Percentiles rank a stretch among this genome's conserved stretches.
Conservation (phyloP, 2,888 invertebrate species). For the Ophion obscuratus region DNA sequence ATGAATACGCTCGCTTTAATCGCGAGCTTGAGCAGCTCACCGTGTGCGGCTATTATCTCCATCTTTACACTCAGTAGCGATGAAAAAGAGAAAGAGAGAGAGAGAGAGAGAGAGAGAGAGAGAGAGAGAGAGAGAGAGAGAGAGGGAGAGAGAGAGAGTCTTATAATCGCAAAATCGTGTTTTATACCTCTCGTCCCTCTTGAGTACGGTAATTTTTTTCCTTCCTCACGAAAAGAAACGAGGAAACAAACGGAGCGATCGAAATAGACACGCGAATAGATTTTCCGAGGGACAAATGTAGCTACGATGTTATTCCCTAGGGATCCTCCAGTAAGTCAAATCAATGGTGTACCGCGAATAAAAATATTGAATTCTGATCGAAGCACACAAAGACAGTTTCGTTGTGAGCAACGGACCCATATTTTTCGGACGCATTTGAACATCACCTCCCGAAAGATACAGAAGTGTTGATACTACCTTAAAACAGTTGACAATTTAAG, state of each 20-base stretch:
- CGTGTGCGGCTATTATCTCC: slow-evolving; percentile 71
- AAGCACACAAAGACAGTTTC: no score
- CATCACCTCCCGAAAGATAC: no score
- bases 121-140: neutral
- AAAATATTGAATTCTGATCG: no score
- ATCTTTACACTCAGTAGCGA: slow-evolving; percentile 73
- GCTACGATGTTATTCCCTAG: slow-evolving; percentile 1
- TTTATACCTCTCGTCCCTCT: slow-evolving; percentile 38
- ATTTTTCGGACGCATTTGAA: no score
- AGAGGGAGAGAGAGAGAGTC: slow-evolving; percentile 30
- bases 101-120: slow-evolving; percentile 29
- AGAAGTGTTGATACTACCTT: no score
- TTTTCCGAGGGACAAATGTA: slow-evolving; percentile 37
- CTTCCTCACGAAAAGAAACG: slow-evolving; percentile 57
- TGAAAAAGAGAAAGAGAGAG: slow-evolving; percentile 16
- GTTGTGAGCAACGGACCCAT: no score
- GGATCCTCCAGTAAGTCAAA: neutral
- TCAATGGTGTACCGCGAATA: neutral
- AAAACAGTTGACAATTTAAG: no score
- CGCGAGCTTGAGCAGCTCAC: slow-evolving; percentile 52
- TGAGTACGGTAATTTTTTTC: slow-evolving; percentile 20
- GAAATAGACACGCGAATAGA: slow-evolving; percentile 59
- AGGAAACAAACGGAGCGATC: slow-evolving; percentile 64
- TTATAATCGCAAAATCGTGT: slow-evolving; percentile 48
- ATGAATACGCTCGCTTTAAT: slow-evolving; percentile 73